These are phyloP conservation scores for Clarias batrachus DNA, from an alignment of 2,113 vertebrate species.

Conservation along the genomic window DNA sequence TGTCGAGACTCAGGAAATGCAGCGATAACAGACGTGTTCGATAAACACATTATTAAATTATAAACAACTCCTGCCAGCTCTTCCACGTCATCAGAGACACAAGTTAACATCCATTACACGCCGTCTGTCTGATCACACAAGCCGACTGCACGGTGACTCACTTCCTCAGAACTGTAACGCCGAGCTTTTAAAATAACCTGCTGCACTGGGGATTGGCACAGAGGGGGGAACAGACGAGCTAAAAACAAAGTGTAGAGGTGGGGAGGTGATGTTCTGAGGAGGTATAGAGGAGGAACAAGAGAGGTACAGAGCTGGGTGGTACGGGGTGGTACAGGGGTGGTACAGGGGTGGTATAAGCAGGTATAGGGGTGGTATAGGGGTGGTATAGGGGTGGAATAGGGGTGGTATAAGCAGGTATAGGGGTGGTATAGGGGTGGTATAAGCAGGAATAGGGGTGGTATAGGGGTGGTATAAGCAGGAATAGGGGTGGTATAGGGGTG, in stretches of 20 bases:
- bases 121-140: not conserved
- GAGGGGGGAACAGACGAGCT: not conserved
- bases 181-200: not conserved
- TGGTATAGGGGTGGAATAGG: no score
- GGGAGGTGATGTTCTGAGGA: no score
- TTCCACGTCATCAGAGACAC: not conserved
- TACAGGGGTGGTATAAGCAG: not conserved
- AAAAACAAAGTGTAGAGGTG: not conserved
- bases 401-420: not conserved
- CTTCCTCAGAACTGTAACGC: not conserved
- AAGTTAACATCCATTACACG: not conserved
- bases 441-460: no score
- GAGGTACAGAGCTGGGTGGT: not conserved
- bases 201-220: not conserved
- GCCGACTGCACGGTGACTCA: conserved; percentile 6
- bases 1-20: not conserved
- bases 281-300: not conserved
- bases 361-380: not conserved
- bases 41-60: not conserved
- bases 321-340: not conserved
- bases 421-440: no score
- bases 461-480: not conserved
- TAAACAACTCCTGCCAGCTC: not conserved
- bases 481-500: not conserved
- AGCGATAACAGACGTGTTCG: not conserved